Base-by-base conservation (phyloP, 2,113 vertebrate species). In the Nycticebus coucang region DNA sequence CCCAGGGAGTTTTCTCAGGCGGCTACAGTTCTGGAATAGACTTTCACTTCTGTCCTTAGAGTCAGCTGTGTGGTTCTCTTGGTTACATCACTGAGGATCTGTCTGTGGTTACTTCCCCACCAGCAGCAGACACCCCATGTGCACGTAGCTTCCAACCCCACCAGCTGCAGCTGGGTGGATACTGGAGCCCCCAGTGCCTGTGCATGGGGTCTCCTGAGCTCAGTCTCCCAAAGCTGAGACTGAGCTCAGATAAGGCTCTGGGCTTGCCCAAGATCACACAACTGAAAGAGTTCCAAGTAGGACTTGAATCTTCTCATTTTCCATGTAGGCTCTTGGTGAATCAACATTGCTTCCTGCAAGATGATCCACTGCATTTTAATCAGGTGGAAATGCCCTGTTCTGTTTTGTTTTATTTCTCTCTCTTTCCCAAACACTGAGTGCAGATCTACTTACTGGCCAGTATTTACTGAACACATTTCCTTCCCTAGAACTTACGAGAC, bases 1-100 rank as follows among this genome's bases (percentile, higher is more conserved):
- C 75, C 11, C 0, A 5, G 94, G 95, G 95, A 91, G n/a, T 95
- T 95, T 97, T 92, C 91, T 26, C 59, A 21, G 86, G 53, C 14
- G 5, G 82, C 79, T 78, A 37, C 7, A 0, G 41, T 74, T 91
- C 83, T 77, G 66, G 88, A 60, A 83, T 35, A 4, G 41, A 94
- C 94, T 98, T 96, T 95, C 89, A 84, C 89, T 95, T 96, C 95
- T 93, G 89, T 90, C n/a, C 26, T 75, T 57, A 3, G 13, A 83
- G 57, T 78, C 37, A 37, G 90, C 94, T 81, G 83, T 75, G 68
- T 0, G 0, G 41, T 81, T 91, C 60, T 95, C 79, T 83, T 3
- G 24, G 78, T 96, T 60, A 53, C 37, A 5, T 96, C 94, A 96
- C 60, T 64, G 78, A 86, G 81, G 88, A 50, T 83, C 74, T 35